Percentiles rank a stretch among this genome's conserved stretches.
phyloP scores from a whole-genome alignment of 2,113 vertebrate genomes.

The Recurvirostra avosetta region DNA sequence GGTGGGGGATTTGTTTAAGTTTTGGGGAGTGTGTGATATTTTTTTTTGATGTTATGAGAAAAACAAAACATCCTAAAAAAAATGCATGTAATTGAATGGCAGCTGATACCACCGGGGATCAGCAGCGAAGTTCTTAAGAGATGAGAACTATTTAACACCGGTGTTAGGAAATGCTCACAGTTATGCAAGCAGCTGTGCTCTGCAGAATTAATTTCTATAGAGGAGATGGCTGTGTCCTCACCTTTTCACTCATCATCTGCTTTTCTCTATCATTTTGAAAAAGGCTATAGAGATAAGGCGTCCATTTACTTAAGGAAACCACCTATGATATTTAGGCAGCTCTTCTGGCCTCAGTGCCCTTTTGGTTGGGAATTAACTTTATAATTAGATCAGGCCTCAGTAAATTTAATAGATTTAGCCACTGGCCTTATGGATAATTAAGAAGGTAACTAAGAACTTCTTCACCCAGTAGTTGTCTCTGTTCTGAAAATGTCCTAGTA shows the following conservation, averaged over 20 bases:
- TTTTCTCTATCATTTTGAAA: not conserved
- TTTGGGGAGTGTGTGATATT: not conserved
- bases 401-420: not conserved
- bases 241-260: not conserved
- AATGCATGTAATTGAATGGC: not conserved
- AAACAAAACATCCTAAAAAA: not conserved
- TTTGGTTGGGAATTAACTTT: not conserved
- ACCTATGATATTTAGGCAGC: not conserved
- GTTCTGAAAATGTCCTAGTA: not conserved
- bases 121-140: not conserved
- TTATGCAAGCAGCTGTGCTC: not conserved
- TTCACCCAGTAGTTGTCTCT: not conserved
- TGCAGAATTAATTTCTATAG: not conserved
- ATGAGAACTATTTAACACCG: not conserved
- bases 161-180: not conserved
- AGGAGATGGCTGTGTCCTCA: not conserved
- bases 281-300: rapidly evolving
- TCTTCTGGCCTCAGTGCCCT: not conserved
- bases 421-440: not conserved
- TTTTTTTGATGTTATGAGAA: not conserved
- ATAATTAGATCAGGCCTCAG: not conserved
- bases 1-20: not conserved
- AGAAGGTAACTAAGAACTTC: not conserved
- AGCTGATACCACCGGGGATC: not conserved
- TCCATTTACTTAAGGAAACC: not conserved